These are phyloP conservation scores for Phengaris alcon DNA, from an alignment of 2,888 invertebrate genomes.

Conservation along the genomic window DNA sequence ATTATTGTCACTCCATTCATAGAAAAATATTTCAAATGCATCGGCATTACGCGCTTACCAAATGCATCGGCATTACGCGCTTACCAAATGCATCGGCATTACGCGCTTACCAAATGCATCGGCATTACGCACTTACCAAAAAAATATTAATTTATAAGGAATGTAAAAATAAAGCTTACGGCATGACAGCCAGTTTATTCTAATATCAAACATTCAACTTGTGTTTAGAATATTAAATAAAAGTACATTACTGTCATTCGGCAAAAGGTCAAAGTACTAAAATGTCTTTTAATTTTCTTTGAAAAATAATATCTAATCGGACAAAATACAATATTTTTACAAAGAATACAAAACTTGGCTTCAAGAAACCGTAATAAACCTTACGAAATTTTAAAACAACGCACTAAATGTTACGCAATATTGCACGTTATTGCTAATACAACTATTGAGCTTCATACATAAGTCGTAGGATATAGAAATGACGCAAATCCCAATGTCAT, in stretches of 20 bases:
- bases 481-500: not conserved
- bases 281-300: no score
- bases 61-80: not conserved
- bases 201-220: no score
- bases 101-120: not conserved
- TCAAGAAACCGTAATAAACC: not conserved
- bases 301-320: no score
- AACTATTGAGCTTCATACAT: constrained; percentile 4
- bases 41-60: not conserved
- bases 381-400: not conserved
- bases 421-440: no score
- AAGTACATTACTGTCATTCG: no score
- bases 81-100: not conserved
- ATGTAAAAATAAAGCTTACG: not conserved
- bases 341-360: not conserved
- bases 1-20: not conserved
- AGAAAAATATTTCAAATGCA: not conserved
- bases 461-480: not conserved
- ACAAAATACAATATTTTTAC: not conserved
- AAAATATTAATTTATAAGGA: not conserved
- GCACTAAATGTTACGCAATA: not conserved
- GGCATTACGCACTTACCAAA: not conserved
- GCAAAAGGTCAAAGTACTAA: no score
- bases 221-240: no score
- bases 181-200: no score